These are phyloP conservation scores for Eucriotettix oculatus DNA, from an alignment of 2,888 invertebrate genomes.

Conservation along the genomic window DNA sequence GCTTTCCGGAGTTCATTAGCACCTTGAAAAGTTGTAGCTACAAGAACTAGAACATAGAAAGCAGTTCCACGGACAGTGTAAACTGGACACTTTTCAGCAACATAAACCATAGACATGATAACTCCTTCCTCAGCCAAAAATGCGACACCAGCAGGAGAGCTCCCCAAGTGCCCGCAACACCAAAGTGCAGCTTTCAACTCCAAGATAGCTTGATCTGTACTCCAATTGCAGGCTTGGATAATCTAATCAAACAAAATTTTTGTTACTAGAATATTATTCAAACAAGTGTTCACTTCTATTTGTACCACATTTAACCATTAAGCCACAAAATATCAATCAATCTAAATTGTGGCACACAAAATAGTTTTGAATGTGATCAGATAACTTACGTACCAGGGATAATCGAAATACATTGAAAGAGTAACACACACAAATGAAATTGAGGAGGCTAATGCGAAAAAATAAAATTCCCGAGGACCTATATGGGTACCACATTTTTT, in stretches of 20 bases:
- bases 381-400: no score
- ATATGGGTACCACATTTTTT: no score
- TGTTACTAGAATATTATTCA: neutral
- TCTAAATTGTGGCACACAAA: no score
- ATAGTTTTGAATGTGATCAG: no score
- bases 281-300: no score
- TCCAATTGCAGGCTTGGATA: slow-evolving; percentile 33
- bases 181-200: slow-evolving; percentile 78
- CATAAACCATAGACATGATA: slow-evolving; percentile 31
- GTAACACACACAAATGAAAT: no score
- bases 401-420: no score
- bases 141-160: slow-evolving; percentile 57
- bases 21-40: slow-evolving; percentile 70
- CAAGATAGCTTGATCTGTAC: slow-evolving; percentile 50
- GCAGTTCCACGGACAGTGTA: slow-evolving; percentile 82
- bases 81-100: slow-evolving; percentile 66
- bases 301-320: no score
- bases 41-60: slow-evolving; percentile 70
- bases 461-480: no score
- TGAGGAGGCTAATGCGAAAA: no score
- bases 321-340: no score
- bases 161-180: slow-evolving; percentile 69
- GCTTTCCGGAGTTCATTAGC: slow-evolving; percentile 30
- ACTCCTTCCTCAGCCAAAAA: slow-evolving; percentile 43
- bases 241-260: slow-evolving; percentile 16